phyloP scores from a whole-genome alignment of 35 echinoderm and acorn worm genomes.

The Lytechinus variegatus region DNA sequence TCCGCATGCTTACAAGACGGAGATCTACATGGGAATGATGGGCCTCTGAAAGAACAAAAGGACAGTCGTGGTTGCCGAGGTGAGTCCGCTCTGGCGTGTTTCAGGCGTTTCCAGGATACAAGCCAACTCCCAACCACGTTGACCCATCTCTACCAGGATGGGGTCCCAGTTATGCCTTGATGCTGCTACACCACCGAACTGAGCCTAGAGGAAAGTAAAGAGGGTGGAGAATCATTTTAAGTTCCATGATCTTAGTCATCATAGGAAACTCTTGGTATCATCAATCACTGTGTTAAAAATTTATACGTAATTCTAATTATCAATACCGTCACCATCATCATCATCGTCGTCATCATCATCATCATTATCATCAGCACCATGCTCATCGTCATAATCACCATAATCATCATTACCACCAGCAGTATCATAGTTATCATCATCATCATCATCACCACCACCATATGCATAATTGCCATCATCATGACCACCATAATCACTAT shows the following conservation, averaged over 20 bases:
- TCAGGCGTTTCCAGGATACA: slow-evolving; percentile 64
- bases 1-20: not conserved
- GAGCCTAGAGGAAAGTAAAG: not conserved
- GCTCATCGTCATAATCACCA: too few relatives aligned
- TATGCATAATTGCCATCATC: too few relatives aligned
- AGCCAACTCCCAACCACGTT: slow-evolving; percentile 64
- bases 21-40: slow-evolving; percentile 25
- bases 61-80: slow-evolving; percentile 32
- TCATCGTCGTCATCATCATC: too few relatives aligned
- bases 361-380: too few relatives aligned
- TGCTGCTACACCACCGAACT: slow-evolving; percentile 54
- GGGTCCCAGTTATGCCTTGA: slow-evolving; percentile 55
- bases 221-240: too few relatives aligned
- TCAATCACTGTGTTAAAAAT: too few relatives aligned
- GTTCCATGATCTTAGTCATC: not conserved
- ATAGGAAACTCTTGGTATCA: not conserved
- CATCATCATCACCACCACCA: too few relatives aligned
- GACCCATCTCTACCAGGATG: slow-evolving; percentile 58
- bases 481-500: too few relatives aligned
- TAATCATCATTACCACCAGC: too few relatives aligned
- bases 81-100: not conserved
- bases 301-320: too few relatives aligned
- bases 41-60: slow-evolving; percentile 68
- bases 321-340: too few relatives aligned
- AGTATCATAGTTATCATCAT: too few relatives aligned